Conservation (phyloP, 2,113 vertebrate species). For the Marcusenius ussheri region DNA sequence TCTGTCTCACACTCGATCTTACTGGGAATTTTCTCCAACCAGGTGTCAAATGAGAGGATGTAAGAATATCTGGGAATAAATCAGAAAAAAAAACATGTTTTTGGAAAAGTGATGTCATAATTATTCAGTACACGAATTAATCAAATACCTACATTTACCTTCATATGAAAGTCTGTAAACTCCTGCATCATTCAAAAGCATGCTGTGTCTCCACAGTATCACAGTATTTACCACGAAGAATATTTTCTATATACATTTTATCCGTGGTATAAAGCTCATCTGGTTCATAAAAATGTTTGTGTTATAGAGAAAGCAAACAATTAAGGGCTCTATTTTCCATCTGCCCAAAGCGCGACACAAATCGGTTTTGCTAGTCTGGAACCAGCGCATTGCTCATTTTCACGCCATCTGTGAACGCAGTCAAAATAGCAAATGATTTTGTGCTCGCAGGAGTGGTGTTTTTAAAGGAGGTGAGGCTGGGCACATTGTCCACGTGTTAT, state of each 20-base stretch:
- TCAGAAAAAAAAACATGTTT: not conserved
- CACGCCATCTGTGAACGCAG: too few relatives aligned
- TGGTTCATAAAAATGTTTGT: too few relatives aligned
- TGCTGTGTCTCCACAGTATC: not conserved
- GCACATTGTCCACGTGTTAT: too few relatives aligned
- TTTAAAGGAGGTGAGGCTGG: too few relatives aligned
- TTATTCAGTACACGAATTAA: not conserved
- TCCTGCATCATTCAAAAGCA: not conserved
- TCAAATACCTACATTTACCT: too few relatives aligned
- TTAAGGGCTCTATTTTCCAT: not conserved
- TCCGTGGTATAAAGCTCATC: not conserved
- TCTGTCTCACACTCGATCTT: not conserved
- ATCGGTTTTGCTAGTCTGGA: too few relatives aligned
- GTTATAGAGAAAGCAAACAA: too few relatives aligned
- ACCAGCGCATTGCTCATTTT: not conserved
- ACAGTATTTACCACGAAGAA: not conserved
- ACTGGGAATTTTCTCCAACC: conserved; percentile 7
- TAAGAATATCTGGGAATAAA: not conserved
- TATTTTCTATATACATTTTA: not conserved
- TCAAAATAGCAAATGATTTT: too few relatives aligned
- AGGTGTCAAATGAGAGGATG: not conserved
- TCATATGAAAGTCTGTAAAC: not conserved
- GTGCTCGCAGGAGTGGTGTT: too few relatives aligned
- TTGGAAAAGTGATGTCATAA: not conserved
- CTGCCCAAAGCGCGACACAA: not conserved